phyloP scores from a whole-genome alignment of 2,888 invertebrate species.

The Alcis repandata region DNA sequence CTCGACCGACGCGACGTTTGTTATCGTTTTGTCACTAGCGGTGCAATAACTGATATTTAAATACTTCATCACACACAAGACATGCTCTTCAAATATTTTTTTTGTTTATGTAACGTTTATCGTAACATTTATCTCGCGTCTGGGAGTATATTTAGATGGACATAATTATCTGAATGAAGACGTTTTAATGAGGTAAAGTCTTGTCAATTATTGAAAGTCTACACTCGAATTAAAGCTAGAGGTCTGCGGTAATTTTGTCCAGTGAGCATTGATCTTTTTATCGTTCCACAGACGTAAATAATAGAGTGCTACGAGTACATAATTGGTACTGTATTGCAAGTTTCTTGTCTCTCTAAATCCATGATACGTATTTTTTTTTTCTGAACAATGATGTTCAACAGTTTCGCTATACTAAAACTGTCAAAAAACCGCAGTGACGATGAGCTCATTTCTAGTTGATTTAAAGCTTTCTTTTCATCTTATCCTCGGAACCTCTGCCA shows the following conservation, averaged over 20 bases:
- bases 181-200: constrained; percentile 19
- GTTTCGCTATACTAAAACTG: too few relatives aligned
- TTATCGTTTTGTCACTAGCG: constrained; percentile 63
- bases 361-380: too few relatives aligned
- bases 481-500: too few relatives aligned
- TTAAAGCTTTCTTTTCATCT: too few relatives aligned
- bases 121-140: constrained; percentile 43
- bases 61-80: constrained; percentile 50
- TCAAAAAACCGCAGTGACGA: too few relatives aligned
- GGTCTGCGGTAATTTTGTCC: neutral
- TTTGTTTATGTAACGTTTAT: constrained; percentile 50
- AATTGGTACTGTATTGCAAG: neutral
- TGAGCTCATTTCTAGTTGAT: too few relatives aligned
- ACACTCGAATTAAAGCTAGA: neutral
- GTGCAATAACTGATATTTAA: constrained; percentile 63
- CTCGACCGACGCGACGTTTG: constrained; percentile 60
- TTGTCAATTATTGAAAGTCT: neutral
- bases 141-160: constrained; percentile 42
- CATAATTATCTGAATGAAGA: constrained; percentile 35
- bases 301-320: neutral
- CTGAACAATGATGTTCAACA: too few relatives aligned
- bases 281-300: neutral
- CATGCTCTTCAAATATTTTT: constrained; percentile 34
- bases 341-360: too few relatives aligned
- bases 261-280: neutral